A percentile compares a stretch with the other conserved stretches of the same genome.
Evolutionary conservation across 1,140 invertebrate species (phyloP).

Genomic region (Pachypeltis micranthus): DNA sequence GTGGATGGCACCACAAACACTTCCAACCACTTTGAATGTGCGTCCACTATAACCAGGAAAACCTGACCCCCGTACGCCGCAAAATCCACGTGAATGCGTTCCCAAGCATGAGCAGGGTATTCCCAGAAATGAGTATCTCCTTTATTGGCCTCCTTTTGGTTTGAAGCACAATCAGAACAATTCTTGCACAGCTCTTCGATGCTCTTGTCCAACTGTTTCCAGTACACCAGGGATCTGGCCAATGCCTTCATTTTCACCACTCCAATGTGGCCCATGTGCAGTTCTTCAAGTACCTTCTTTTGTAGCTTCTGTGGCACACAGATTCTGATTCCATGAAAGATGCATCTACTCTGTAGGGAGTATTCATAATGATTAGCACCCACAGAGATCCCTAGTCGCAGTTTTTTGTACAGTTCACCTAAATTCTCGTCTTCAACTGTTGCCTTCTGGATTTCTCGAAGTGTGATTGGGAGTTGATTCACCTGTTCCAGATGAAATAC

Average conservation of each 20-base stretch:
- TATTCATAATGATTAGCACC: background rate
- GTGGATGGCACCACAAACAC: constrained; percentile 23
- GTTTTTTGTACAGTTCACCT: constrained; percentile 1
- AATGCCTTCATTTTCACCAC: constrained; percentile 40
- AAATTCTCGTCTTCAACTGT: constrained; percentile 1
- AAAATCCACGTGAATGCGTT: constrained; percentile 26
- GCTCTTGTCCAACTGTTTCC: constrained; percentile 35
- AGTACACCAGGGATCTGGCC: constrained; percentile 33
- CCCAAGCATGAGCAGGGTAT: constrained; percentile 12
- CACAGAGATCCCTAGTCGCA: constrained; percentile 19
- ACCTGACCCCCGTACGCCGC: constrained; percentile 28
- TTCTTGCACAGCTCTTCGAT: constrained; percentile 34
- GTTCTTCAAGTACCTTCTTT: constrained; percentile 2
- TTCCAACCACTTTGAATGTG: constrained; percentile 35
- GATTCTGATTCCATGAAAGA: constrained; percentile 8
- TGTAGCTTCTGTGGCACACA: background rate
- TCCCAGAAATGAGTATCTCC: constrained; percentile 20
- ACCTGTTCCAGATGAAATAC: constrained; percentile 7
- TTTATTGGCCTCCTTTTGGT: constrained; percentile 22
- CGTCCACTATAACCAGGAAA: constrained; percentile 34
- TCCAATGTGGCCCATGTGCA: constrained; percentile 40
- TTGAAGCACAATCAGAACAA: constrained; percentile 11
- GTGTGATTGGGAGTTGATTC: background rate
- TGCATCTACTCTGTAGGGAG: background rate
- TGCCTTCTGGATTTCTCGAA: background rate